These are phyloP conservation scores for Tachypleus tridentatus DNA, from an alignment of 1,140 invertebrate species.

Conservation along the genomic window DNA sequence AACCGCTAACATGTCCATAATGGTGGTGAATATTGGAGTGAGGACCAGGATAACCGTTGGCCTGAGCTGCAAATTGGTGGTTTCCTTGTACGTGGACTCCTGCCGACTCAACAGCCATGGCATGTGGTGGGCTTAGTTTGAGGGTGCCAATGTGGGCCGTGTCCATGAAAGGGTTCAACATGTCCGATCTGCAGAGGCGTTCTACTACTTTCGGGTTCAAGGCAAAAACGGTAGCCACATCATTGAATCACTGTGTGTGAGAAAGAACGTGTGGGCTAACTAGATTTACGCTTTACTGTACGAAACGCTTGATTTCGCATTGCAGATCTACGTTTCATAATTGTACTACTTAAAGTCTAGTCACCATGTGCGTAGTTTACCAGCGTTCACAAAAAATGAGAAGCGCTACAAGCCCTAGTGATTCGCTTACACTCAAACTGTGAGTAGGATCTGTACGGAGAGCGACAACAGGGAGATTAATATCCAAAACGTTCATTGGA, in stretches of 20 bases:
- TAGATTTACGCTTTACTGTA: too few relatives aligned
- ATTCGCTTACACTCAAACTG: too few relatives aligned
- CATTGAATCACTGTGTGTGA: slow-evolving; percentile 1
- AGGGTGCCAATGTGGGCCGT: slow-evolving; percentile 51
- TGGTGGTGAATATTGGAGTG: slow-evolving; percentile 43
- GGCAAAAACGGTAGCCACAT: slow-evolving; percentile 12
- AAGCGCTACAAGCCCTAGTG: too few relatives aligned
- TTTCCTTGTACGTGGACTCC: slow-evolving; percentile 23
- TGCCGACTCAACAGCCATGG: slow-evolving; percentile 29
- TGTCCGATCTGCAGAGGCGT: slow-evolving; percentile 28
- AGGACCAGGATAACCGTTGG: slow-evolving; percentile 40
- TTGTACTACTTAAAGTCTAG: too few relatives aligned
- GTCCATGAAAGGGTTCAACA: slow-evolving; percentile 71
- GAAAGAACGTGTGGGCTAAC: too few relatives aligned
- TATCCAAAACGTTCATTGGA: too few relatives aligned
- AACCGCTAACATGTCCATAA: slow-evolving; percentile 44
- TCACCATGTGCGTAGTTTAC: too few relatives aligned
- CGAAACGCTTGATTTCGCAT: too few relatives aligned
- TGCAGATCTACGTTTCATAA: too few relatives aligned
- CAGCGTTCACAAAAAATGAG: too few relatives aligned
- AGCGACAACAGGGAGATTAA: too few relatives aligned
- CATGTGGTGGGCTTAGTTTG: slow-evolving; percentile 56
- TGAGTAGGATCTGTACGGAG: too few relatives aligned
- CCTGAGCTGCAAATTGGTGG: slow-evolving; percentile 35
- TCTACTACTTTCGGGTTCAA: slow-evolving; percentile 11